Evolutionary conservation across 30 jellyfish, hydroid and myxozoan species (phyloP), one percentile per base, ranked within the genome.

Genomic region (Thelohanellus kitauei): DNA sequence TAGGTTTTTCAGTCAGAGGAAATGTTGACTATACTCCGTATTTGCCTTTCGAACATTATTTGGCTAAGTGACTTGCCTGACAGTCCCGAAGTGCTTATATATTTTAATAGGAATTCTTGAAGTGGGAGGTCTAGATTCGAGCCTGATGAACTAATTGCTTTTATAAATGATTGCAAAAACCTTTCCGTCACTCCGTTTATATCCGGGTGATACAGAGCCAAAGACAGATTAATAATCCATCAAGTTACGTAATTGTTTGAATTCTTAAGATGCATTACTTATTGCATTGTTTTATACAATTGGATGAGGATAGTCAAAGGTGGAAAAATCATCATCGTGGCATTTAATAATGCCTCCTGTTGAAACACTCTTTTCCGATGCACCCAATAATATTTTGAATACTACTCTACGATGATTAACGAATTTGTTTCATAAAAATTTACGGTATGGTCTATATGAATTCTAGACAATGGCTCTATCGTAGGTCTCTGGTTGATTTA

Each of bases 191-290:
- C n/a, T n/a, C n/a, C n/a, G n/a, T n/a, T n/a, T n/a, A n/a, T 13
- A 23, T 21, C 45, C 56, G 58, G 46, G 55, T 30, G 58, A 4
- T 46, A 30, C 31, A 52, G 35, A 3, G 58, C 58, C 18, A 50
- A 32, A 4, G 34, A 30, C 3, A 46, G 32, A 30, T 46, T 14
- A 2, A 13, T 5, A 5, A 44, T 44, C 19, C 58, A 49, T 18
- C 52, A 14, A 8, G 38, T 32, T 31, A 19, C 57, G 34, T 18
- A 29, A 46, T 2, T 23, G 21, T 16, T 46, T 31, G 14, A 46
- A 46, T 46, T 46, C 58, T 2, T 32, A 14, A 3, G 58, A 46
- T 2, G 27, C 18, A 15, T 30, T 30, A 31, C 37, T 46, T 23
- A 52, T 1, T 1, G 58, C 58, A 29, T 46, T 46, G 52, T 46